Evolutionary conservation across 30 jellyfish, hydroid and myxozoan species (phyloP).

Genomic region (Haliclystus octoradiatus): DNA sequence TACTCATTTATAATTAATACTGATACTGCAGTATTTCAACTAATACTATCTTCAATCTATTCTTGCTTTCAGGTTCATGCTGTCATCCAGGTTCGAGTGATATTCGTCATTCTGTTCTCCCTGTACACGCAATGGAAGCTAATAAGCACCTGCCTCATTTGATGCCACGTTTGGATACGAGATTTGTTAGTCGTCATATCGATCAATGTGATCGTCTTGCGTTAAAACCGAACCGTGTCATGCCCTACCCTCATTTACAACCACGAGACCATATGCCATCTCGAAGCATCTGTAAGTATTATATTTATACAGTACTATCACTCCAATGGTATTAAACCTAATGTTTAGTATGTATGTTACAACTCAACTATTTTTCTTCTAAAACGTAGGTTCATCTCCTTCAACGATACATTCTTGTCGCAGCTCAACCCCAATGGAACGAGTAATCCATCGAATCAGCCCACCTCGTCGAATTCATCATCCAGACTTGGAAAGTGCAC

Average conservation of each 20-base stretch:
- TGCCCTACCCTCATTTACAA: background rate
- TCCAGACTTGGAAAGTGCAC: no score
- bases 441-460: background rate
- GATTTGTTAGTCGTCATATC: background rate
- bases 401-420: background rate
- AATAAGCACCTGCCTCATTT: conserved; percentile 38
- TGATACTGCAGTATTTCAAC: no score
- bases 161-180: conserved; percentile 34
- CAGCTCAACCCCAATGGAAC: no score
- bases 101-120: conserved; percentile 28
- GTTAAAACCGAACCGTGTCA: background rate
- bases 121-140: conserved; percentile 31
- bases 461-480: background rate
- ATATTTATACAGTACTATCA: no score
- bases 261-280: no score
- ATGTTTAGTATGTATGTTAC: background rate
- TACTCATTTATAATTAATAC: no score
- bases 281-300: no score
- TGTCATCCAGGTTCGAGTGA: conserved; percentile 33
- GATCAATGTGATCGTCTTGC: background rate
- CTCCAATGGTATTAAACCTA: no score
- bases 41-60: background rate
- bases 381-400: conserved; percentile 1
- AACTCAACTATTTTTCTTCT: background rate
- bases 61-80: conserved; percentile 44